These are phyloP conservation scores for Caenorhabditis inopinata DNA, from an alignment of 1,140 invertebrate genomes.

Conservation along the genomic window DNA sequence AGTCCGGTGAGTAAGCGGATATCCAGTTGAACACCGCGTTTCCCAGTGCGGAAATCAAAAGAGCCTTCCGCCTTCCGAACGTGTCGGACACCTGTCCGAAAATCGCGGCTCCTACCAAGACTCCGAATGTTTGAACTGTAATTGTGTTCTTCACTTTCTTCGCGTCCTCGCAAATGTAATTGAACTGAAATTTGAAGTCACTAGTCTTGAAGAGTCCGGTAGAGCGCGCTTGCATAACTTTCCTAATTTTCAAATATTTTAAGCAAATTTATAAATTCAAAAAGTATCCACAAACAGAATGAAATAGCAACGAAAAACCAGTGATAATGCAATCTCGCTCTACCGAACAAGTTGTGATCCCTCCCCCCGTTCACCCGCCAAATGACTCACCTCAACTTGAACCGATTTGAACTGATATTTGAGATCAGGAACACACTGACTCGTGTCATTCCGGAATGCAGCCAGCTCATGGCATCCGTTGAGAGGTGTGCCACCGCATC, in stretches of 20 bases:
- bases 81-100: conserved; percentile 45
- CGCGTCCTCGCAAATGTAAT: conserved; percentile 37
- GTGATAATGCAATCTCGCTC: no score
- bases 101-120: conserved; percentile 47
- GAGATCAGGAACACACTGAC: neutral
- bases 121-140: conserved; percentile 44
- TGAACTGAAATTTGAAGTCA: conserved; percentile 39
- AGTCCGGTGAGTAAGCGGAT: neutral
- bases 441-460: neutral
- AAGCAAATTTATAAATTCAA: no score
- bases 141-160: conserved; percentile 51
- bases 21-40: conserved; percentile 19
- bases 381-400: conserved; percentile 35
- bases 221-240: no score
- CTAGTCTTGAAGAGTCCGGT: neutral
- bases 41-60: conserved; percentile 8
- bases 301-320: no score
- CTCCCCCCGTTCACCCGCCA: neutral
- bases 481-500: conserved; percentile 4
- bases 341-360: no score
- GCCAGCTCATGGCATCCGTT: neutral
- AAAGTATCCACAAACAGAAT: no score
- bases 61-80: conserved; percentile 37
- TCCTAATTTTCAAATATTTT: no score
- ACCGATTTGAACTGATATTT: conserved; percentile 36